Percentiles rank a stretch among this genome's conserved stretches.
phyloP scores from a whole-genome alignment of 2,888 invertebrate species.

The Schizotus pectinicornis region DNA sequence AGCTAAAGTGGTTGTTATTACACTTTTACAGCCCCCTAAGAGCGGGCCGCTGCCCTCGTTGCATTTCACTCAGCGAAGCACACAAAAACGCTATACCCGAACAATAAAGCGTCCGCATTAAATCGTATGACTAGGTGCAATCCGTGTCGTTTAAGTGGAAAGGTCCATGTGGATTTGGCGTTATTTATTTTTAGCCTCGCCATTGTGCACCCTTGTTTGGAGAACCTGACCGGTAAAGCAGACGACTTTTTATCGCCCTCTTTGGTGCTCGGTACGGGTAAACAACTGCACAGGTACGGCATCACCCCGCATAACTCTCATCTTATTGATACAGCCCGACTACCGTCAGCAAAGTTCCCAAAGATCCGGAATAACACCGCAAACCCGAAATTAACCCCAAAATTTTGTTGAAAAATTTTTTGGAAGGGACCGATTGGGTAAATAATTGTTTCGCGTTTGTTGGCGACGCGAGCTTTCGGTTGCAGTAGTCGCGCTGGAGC shows the following conservation, averaged over 20 bases:
- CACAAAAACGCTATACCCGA: no score
- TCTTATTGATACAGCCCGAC: conserved; percentile 39
- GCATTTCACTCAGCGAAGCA: background rate
- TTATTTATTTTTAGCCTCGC: conserved; percentile 45
- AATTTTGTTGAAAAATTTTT: conserved; percentile 7
- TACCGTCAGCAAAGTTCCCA: conserved; percentile 17
- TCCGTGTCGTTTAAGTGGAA: conserved; percentile 7
- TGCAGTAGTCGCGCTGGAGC: conserved; percentile 33
- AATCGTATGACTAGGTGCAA: background rate
- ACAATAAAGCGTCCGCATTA: background rate
- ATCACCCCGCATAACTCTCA: conserved; percentile 41
- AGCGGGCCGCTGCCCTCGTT: conserved; percentile 5
- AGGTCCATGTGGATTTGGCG: conserved; percentile 37
- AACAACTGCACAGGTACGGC: conserved; percentile 43
- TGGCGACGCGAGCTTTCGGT: conserved; percentile 10
- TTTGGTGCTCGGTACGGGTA: conserved; percentile 37
- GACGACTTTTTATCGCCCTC: conserved; percentile 52
- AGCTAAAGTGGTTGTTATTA: conserved; percentile 17
- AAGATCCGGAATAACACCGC: background rate
- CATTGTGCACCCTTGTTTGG: conserved; percentile 48
- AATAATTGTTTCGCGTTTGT: conserved; percentile 3
- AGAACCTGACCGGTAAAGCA: conserved; percentile 49
- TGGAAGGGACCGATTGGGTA: background rate
- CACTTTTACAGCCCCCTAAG: conserved; percentile 17
- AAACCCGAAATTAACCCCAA: background rate